phyloP scores from a whole-genome alignment of 2,888 invertebrate species.

The Schizaphis graminum region DNA sequence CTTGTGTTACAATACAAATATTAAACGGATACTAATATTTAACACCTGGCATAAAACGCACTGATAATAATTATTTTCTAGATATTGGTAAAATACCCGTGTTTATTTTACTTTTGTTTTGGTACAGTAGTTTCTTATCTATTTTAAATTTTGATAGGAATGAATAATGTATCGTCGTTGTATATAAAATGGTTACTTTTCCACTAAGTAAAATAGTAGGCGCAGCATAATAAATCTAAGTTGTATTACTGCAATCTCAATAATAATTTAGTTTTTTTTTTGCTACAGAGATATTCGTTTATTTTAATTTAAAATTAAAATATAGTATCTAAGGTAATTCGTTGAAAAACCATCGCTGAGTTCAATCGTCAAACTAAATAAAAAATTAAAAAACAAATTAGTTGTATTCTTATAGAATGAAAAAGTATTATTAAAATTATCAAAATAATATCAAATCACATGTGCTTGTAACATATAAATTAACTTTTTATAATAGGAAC shows the following conservation, averaged over 20 bases:
- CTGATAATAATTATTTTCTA: background rate
- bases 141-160: background rate
- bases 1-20: background rate
- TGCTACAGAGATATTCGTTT: background rate
- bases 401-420: background rate
- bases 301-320: background rate
- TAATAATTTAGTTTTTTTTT: background rate
- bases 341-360: background rate
- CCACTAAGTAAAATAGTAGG: background rate
- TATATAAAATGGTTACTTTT: background rate
- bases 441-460: background rate
- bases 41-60: background rate
- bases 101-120: background rate
- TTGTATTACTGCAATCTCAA: background rate
- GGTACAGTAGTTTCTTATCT: background rate
- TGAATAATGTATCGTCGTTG: background rate
- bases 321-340: background rate
- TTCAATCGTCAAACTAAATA: background rate
- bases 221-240: background rate
- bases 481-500: background rate
- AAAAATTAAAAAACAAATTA: background rate
- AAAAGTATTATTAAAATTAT: background rate
- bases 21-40: background rate
- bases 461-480: background rate
- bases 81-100: background rate